Percentiles rank a stretch among this genome's conserved stretches.
phyloP scores from a whole-genome alignment of 2,113 vertebrate species.

The Solenodon paradoxus region DNA sequence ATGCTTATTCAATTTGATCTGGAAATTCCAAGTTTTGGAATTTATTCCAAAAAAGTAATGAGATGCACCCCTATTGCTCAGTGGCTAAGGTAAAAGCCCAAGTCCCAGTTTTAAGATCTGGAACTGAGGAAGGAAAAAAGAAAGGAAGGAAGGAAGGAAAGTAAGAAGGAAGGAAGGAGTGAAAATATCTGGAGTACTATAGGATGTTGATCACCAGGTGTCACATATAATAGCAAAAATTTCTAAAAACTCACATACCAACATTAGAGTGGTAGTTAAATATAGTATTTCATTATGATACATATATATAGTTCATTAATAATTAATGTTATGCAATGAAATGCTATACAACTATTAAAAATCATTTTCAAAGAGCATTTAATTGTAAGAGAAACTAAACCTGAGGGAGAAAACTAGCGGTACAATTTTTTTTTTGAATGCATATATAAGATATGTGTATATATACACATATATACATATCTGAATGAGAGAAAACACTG shows the following conservation, averaged over 20 bases:
- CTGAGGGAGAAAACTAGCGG: background rate
- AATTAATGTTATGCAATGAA: background rate
- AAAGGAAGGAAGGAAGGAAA: too few species aligned
- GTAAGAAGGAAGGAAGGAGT: too few species aligned
- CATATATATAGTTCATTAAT: background rate
- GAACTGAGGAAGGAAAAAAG: too few species aligned
- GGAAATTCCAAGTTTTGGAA: slow-evolving; percentile 12
- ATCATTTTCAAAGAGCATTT: background rate
- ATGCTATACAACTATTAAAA: background rate
- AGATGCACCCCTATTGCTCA: too few species aligned
- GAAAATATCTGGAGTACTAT: too few species aligned
- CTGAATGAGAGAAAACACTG: background rate
- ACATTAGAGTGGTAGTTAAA: background rate
- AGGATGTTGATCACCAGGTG: background rate
- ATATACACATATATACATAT: background rate
- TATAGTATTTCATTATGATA: too few species aligned
- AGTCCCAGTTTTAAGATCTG: too few species aligned
- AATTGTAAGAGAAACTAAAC: too few species aligned
- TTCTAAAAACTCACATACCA: background rate
- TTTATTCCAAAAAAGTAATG: background rate
- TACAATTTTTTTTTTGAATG: background rate
- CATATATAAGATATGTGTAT: background rate
- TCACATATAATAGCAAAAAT: background rate
- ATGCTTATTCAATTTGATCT: background rate
- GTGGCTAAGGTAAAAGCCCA: too few species aligned